Evolutionary conservation across 2,113 vertebrate species (phyloP), one percentile per base, ranked within the genome.

Genomic region (Pterocles orientalis): DNA sequence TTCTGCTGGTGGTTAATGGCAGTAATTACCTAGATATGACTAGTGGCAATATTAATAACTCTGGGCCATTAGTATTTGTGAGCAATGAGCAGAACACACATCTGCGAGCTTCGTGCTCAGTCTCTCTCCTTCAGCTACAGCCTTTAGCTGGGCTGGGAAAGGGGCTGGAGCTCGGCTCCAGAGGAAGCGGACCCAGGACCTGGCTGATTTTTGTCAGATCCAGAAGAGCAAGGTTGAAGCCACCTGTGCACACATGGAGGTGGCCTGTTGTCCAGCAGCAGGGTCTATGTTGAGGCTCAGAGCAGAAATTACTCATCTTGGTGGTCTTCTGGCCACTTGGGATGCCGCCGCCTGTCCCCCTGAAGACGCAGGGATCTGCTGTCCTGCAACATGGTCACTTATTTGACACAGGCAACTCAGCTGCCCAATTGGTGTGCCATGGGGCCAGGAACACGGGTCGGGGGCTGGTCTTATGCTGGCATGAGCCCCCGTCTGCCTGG

Each of bases 31-130:
- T 84, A 96, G 89, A 89, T 94, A 94, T 90, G 95, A 97, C 91
- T 95, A 96, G 94, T 96, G 92, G 94, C 95, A 97, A 95, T 96
- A 97, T 97, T 95, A 96, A 96, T 97, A 97, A 95, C 94, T 92
- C 93, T 81, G 95, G 92, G 96, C 96, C 95, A 97, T 97, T 96
- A 97, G 95, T 96, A 96, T 96, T 90, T 90, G 93, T 96, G 95
- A 97, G 96, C 90, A 96, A 96, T 90, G 95, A 96, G 86, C 94
- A 97, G 90, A 90, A 81, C 73, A 78, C 82, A 81, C 82, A 75
- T 70, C 86, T 21, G 24, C 60, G 86, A 96, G 72, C 80, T 60
- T 86, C 39, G 34, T 64, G 41, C 56, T 93, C 2, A 1, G 25
- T 36, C 20, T 43, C 39, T 51, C 57, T 54, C 43, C 34, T 58